Base-by-base conservation (phyloP, 2,888 invertebrate genomes). In the Clanis bilineata region DNA sequence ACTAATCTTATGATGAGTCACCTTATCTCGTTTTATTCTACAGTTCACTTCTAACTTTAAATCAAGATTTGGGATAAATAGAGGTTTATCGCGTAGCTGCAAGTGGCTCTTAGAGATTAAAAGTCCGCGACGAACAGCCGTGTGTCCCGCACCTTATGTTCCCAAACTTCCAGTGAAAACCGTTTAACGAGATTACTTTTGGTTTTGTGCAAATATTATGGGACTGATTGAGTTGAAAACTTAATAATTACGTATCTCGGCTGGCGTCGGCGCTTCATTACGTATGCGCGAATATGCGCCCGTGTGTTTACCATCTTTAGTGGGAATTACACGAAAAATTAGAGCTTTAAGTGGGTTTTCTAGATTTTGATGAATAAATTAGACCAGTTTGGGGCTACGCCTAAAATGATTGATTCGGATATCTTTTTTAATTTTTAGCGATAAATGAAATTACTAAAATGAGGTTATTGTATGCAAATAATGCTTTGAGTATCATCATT, bases 191-290 rank as follows among this genome's bases (percentile, higher is more conserved):
- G 82, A 80, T 83, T 81, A 83, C 79, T 83, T 80, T 79, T 51
- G 76, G 72, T 82, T 86, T 83, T 79, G 80, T 80, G 73, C 79
- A 78, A 82, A 85, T 83, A 82, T 83, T 77, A 81, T 76, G 78
- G 75, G 75, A 69, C 73, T 80, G 81, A 85, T 87, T 82, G 80
- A 85, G 85, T 85, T 83, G 76, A 73, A 74, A 87, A 86, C 80
- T 88, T 80, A 73, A 73, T 72, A 81, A 80, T 79, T 80, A 76
- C 76, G 63, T 60, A 56, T 61, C 61, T 57, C 32, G 32, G 56
- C 47, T 45, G 38, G 56, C 25, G 28, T 21, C 28, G 32, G 28
- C 47, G 36, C 43, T 15, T 6, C 41, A 38, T 32, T 28, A 25
- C 28, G 43, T 41, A 38, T 43, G 12, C 25, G 22, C 15, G 54